These are phyloP conservation scores for Melopsittacus undulatus DNA, from an alignment of 2,797 vertebrate species.

Conservation along the genomic window DNA sequence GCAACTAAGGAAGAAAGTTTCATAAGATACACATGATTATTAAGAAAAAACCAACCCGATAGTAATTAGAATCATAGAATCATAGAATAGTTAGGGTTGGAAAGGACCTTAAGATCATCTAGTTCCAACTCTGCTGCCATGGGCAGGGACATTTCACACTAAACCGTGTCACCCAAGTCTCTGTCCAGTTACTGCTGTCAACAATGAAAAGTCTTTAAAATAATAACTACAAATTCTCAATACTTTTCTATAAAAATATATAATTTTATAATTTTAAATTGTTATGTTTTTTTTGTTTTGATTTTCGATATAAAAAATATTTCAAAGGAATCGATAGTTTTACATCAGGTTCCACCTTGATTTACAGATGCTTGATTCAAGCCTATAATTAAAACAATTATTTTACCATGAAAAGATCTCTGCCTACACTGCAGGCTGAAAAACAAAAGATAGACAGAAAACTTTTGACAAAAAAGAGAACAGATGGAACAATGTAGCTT, in stretches of 20 bases:
- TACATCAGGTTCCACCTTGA: constrained; percentile 1
- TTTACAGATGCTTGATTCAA: constrained; percentile 36
- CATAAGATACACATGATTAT: background rate
- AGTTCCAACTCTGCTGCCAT: too few relatives aligned
- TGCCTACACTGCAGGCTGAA: background rate
- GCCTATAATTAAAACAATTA: constrained; percentile 49
- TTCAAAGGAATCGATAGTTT: background rate
- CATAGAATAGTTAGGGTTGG: too few relatives aligned
- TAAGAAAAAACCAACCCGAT: background rate
- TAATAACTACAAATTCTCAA: constrained; percentile 4
- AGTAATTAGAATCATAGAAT: background rate
- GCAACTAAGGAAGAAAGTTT: background rate
- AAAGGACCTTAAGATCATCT: too few relatives aligned
- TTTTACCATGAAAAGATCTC: constrained; percentile 42
- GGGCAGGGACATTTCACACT: too few relatives aligned
- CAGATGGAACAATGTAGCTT: background rate
- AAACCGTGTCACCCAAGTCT: too few relatives aligned
- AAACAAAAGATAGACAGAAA: constrained; percentile 7
- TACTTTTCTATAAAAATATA: constrained; percentile 26
- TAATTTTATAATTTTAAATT: background rate
- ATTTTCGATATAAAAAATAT: constrained; percentile 4
- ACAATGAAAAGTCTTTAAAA: constrained; percentile 36
- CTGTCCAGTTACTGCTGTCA: background rate
- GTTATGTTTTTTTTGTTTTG: background rate
- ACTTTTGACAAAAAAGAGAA: constrained; percentile 12